Evolutionary conservation across 2,888 invertebrate genomes (phyloP), one percentile per base, ranked within the genome.

Genomic region (Dendrolimus pini): DNA sequence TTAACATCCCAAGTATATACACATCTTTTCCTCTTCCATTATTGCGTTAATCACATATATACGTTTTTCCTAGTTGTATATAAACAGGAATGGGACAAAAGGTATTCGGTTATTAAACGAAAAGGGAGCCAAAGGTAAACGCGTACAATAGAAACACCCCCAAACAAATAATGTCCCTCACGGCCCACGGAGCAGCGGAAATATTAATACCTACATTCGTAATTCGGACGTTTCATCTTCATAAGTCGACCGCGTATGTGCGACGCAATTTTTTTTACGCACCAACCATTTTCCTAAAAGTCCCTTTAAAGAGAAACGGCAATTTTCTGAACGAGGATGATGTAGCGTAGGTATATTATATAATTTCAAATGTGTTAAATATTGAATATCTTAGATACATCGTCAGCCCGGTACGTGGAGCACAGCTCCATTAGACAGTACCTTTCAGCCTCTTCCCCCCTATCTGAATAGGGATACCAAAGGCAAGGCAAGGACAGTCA

Each of bases 261-360:
- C 72, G 72, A 69, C 75, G 79, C 77, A 78, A 80, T 82, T 83
- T 82, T 80, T 83, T 79, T 78, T 75, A 70, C 72, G 69, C 61
- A 60, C 59, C 62, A 65, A 59, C 62, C 65, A 65, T 68, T 71
- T 70, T 72, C 73, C 73, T 69, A 77, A 77, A 82, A 83, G 82
- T 82, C 74, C 30, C 75, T 78, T 79, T 78, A 80, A 82, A 81
- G 82, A 81, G 82, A 74, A 80, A 83, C 81, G 78, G 79, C 82
- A 85, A 85, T 85, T 83, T 83, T 78, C 82, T 72, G 73, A 77
- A 75, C 1, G 14, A 1, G 14, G 73, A 83, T 83, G 82, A 84
- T 83, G 18, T 18, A 18, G 18, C 18, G 18, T 2, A 18, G 30
- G 30, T 30, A 30, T 30, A 30, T 6, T 6, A 30, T 30, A 30